These are phyloP conservation scores for Cinclus cinclus DNA, from an alignment of 2,113 vertebrate species.

Conservation along the genomic window DNA sequence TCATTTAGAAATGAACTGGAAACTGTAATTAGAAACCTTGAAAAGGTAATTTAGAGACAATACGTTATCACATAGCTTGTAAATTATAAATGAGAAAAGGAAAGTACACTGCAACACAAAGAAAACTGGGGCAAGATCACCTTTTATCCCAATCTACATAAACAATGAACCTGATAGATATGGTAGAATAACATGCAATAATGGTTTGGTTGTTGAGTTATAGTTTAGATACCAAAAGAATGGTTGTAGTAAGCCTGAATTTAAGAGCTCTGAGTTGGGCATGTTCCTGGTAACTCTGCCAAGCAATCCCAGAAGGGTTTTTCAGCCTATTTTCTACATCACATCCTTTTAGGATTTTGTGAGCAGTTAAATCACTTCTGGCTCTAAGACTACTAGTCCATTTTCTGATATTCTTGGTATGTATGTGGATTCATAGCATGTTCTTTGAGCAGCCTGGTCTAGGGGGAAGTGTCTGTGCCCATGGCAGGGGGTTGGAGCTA, in stretches of 20 bases:
- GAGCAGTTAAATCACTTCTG: background rate
- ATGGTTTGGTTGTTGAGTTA: background rate
- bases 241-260: background rate
- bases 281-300: background rate
- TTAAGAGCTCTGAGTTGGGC: background rate
- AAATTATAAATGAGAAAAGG: slow-evolving; percentile 74
- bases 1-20: slow-evolving; percentile 68
- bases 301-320: background rate
- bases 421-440: background rate
- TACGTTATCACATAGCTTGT: slow-evolving; percentile 77
- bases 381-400: background rate
- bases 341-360: background rate
- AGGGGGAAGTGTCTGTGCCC: background rate
- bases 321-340: background rate
- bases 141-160: slow-evolving; percentile 39
- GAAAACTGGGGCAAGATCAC: slow-evolving; percentile 34
- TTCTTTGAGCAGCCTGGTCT: background rate
- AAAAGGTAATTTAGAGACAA: slow-evolving; percentile 68
- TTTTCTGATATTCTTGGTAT: background rate
- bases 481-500: background rate
- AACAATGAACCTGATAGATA: slow-evolving; percentile 58
- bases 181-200: background rate
- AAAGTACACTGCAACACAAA: slow-evolving; percentile 72
- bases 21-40: slow-evolving; percentile 79
- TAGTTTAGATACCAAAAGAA: background rate